phyloP scores from a whole-genome alignment of 2,888 invertebrate genomes.

The Polydrusus tereticollis region DNA sequence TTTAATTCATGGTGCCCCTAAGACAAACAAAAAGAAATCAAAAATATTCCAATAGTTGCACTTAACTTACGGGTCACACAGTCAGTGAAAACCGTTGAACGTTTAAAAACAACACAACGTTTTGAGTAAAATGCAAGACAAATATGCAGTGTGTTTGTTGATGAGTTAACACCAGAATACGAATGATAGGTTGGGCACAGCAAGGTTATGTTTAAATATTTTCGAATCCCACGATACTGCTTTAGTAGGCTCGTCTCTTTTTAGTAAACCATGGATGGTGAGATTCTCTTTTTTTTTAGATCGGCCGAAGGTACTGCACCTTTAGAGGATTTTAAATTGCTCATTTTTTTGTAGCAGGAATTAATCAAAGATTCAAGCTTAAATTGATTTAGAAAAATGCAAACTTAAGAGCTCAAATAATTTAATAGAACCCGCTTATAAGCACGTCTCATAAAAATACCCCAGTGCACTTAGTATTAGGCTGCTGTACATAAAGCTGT shows the following conservation, averaged over 20 bases:
- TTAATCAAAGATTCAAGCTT: too few species aligned
- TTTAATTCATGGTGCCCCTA: too few species aligned
- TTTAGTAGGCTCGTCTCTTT: slow-evolving; percentile 26
- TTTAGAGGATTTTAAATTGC: neutral
- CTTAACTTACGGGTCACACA: neutral
- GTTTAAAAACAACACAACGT: neutral
- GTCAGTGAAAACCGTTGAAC: neutral
- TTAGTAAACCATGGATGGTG: slow-evolving; percentile 3
- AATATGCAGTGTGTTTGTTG: slow-evolving; percentile 25
- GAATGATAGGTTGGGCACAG: slow-evolving; percentile 31
- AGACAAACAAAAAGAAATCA: too few species aligned
- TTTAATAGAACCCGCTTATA: too few species aligned
- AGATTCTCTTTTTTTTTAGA: slow-evolving; percentile 4
- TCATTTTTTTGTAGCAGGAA: too few species aligned
- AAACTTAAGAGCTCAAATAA: too few species aligned
- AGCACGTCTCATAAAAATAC: too few species aligned
- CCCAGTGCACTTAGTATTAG: too few species aligned
- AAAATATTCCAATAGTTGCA: neutral
- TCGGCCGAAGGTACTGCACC: slow-evolving; percentile 3
- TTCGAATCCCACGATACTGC: slow-evolving; percentile 39
- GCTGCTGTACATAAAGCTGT: too few species aligned
- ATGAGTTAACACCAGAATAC: slow-evolving; percentile 38
- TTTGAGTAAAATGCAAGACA: slow-evolving; percentile 10
- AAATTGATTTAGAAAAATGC: too few species aligned
- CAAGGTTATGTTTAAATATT: slow-evolving; percentile 31